Conservation (phyloP, 2,888 invertebrate genomes). For the Crematogaster levior region DNA sequence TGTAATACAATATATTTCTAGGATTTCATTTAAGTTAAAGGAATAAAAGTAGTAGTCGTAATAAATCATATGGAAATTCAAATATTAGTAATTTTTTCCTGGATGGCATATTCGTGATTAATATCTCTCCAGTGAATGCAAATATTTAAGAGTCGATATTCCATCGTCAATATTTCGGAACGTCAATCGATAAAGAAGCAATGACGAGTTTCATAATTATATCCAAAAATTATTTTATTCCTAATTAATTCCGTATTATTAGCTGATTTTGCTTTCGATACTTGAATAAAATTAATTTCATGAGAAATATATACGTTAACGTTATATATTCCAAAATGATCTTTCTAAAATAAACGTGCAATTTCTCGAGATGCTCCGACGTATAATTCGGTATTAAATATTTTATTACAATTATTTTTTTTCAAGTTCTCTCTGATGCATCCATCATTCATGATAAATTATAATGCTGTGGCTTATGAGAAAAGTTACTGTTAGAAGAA, state of each 20-base stretch:
- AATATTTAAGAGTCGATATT: constrained; percentile 32
- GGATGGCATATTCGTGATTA: constrained; percentile 20
- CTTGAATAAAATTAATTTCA: background rate
- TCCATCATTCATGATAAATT: constrained; percentile 10
- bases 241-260: background rate
- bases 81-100: constrained; percentile 23
- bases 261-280: background rate
- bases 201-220: background rate
- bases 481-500: background rate
- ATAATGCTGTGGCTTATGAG: background rate
- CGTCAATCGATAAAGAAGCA: background rate
- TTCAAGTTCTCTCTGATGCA: background rate
- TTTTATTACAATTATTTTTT: background rate
- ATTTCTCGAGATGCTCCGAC: background rate
- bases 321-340: background rate
- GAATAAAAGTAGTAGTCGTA: background rate
- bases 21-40: constrained; percentile 4
- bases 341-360: background rate
- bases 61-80: constrained; percentile 10
- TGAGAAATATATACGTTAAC: background rate
- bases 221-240: background rate
- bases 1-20: constrained; percentile 17
- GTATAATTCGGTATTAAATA: background rate
- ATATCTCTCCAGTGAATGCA: background rate
- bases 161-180: background rate